phyloP scores from a whole-genome alignment of 2,797 vertebrate species.

The Rhinichthys osculus region DNA sequence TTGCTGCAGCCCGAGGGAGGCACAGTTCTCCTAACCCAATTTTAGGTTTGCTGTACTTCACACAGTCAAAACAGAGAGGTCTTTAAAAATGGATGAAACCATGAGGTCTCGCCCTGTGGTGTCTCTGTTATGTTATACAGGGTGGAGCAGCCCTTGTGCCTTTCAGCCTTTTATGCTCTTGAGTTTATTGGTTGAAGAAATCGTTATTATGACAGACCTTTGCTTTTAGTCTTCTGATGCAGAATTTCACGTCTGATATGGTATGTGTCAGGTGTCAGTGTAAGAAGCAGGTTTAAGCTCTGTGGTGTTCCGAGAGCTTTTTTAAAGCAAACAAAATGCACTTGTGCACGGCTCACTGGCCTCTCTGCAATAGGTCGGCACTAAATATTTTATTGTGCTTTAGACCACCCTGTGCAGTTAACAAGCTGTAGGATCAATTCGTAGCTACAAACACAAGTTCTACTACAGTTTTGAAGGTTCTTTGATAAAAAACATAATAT shows the following conservation, averaged over 20 bases:
- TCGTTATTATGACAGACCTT: conserved; percentile 13
- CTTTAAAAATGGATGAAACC: conserved; percentile 53
- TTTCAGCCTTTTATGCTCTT: conserved; percentile 11
- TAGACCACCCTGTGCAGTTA: conserved; percentile 13
- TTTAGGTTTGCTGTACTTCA: conserved; percentile 55
- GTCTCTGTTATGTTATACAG: conserved; percentile 31
- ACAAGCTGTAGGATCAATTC: background rate
- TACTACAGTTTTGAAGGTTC: background rate
- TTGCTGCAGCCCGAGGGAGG: conserved; percentile 49
- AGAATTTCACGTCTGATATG: background rate
- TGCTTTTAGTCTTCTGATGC: conserved; percentile 7
- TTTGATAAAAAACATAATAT: background rate
- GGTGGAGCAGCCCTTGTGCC: conserved; percentile 31
- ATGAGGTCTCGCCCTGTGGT: conserved; percentile 41
- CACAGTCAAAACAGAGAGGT: conserved; percentile 51
- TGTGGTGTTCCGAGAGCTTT: background rate
- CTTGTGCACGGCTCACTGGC: background rate
- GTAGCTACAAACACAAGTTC: background rate
- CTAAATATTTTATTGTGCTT: conserved; percentile 30
- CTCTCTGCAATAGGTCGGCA: background rate
- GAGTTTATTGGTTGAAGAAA: conserved; percentile 13
- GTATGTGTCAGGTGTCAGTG: background rate
- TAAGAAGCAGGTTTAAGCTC: background rate
- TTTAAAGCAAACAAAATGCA: background rate
- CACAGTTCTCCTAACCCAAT: conserved; percentile 52